phyloP scores from a whole-genome alignment of 2,797 vertebrate genomes.

The Microctenopoma lineatum region DNA sequence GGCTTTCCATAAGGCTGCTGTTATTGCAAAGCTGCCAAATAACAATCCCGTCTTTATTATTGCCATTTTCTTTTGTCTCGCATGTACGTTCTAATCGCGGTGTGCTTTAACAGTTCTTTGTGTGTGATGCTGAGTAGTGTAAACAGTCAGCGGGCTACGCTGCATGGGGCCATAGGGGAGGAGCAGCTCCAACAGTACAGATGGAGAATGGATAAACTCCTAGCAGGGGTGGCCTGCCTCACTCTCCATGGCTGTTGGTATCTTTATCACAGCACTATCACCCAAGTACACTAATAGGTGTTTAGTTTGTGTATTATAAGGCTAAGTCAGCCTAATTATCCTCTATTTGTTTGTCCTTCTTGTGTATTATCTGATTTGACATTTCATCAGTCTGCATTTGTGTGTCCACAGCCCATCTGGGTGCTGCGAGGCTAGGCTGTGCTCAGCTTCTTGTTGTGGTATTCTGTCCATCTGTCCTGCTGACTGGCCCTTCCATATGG shows the following conservation, averaged over 20 bases:
- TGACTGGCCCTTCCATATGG: slow-evolving; percentile 61
- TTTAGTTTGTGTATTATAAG: slow-evolving; percentile 9
- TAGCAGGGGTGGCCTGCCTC: slow-evolving; percentile 65
- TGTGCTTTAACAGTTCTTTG: slow-evolving; percentile 70
- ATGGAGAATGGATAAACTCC: slow-evolving; percentile 78
- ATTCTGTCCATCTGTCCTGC: slow-evolving; percentile 71
- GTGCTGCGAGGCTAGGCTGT: slow-evolving; percentile 42
- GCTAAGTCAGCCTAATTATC: slow-evolving; percentile 47
- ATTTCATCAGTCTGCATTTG: slow-evolving; percentile 50
- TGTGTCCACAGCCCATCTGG: slow-evolving; percentile 60
- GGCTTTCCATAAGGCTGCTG: slow-evolving; percentile 41
- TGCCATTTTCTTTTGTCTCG: slow-evolving; percentile 63
- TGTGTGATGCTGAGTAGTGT: slow-evolving; percentile 72
- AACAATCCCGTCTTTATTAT: slow-evolving; percentile 41
- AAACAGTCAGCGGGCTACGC: slow-evolving; percentile 77
- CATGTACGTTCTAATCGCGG: slow-evolving; percentile 59
- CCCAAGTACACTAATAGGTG: slow-evolving; percentile 35
- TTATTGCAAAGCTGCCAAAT: slow-evolving; percentile 43
- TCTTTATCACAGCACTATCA: slow-evolving; percentile 66
- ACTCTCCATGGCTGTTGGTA: slow-evolving; percentile 74
- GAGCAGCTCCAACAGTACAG: slow-evolving; percentile 74
- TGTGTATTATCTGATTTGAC: slow-evolving; percentile 54
- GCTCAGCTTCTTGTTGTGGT: slow-evolving; percentile 58
- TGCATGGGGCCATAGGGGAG: slow-evolving; percentile 65
- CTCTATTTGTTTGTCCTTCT: slow-evolving; percentile 47